Evolutionary conservation across 2,797 vertebrate genomes (phyloP).

Genomic region (Paguma larvata): DNA sequence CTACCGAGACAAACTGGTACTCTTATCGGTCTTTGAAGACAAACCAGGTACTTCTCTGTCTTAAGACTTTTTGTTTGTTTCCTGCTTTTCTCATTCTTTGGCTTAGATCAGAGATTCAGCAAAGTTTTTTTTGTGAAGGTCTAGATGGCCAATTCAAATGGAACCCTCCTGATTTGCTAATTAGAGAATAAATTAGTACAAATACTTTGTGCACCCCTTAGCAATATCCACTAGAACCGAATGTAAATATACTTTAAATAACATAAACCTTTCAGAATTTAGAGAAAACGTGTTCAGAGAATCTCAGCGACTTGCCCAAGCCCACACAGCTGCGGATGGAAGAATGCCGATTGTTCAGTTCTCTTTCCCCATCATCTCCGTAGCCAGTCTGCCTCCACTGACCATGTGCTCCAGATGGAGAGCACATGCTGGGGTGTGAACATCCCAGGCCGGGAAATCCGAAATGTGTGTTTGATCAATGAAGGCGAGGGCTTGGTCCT

Average conservation of each 20-base stretch:
- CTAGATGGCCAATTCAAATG: neutral
- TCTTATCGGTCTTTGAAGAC: neutral
- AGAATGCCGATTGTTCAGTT: neutral
- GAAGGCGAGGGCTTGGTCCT: conserved; percentile 13
- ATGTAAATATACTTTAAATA: neutral
- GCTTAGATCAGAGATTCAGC: neutral
- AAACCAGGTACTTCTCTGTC: neutral
- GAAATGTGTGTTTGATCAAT: conserved; percentile 71
- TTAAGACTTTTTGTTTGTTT: neutral
- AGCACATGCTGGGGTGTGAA: conserved; percentile 63
- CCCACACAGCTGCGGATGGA: neutral
- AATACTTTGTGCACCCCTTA: neutral
- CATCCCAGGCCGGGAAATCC: conserved; percentile 11
- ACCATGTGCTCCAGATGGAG: conserved; percentile 70
- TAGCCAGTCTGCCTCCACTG: neutral
- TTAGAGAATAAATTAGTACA: neutral
- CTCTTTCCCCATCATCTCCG: neutral
- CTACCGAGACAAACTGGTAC: neutral
- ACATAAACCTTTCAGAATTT: neutral
- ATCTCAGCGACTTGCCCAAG: neutral
- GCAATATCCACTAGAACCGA: neutral
- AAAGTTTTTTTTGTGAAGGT: neutral
- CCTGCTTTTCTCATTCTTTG: neutral
- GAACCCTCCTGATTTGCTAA: neutral
- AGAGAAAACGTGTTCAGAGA: conserved; percentile 2